Conservation (phyloP, 1,140 invertebrate genomes). For the Aleiodes sp. region DNA sequence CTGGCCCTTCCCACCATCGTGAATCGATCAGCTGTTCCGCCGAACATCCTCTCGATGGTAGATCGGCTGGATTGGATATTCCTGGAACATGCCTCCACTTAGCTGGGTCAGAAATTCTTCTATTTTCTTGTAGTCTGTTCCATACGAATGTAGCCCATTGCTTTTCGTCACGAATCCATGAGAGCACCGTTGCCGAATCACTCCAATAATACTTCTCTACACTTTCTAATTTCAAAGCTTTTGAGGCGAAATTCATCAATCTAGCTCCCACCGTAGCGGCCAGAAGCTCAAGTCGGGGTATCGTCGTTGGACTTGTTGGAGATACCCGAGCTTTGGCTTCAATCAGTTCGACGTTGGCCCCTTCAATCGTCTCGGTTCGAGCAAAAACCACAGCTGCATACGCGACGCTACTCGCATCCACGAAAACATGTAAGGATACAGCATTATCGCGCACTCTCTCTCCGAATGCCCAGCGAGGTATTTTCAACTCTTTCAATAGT, state of each 20-base stretch:
- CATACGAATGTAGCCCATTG: neutral
- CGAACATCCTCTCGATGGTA: neutral
- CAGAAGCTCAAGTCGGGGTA: conserved; percentile 54
- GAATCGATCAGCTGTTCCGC: neutral
- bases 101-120: neutral
- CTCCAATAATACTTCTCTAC: conserved; percentile 33
- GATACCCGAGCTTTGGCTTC: conserved; percentile 51
- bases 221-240: conserved; percentile 25
- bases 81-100: neutral
- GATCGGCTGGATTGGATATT: neutral
- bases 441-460: neutral
- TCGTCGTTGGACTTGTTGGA: conserved; percentile 46
- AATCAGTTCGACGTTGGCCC: conserved; percentile 42
- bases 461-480: conserved; percentile 36
- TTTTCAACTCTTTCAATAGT: conserved; percentile 31
- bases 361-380: conserved; percentile 27
- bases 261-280: conserved; percentile 50
- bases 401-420: conserved; percentile 43
- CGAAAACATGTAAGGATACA: conserved; percentile 27
- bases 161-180: neutral
- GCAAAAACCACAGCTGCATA: conserved; percentile 47
- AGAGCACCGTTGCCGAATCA: conserved; percentile 16
- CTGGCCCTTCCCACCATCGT: too few species aligned
- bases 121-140: neutral
- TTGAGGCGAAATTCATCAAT: conserved; percentile 34